These are phyloP conservation scores for Neuroscelio doddi DNA, from an alignment of 2,888 invertebrate species.

Conservation along the genomic window DNA sequence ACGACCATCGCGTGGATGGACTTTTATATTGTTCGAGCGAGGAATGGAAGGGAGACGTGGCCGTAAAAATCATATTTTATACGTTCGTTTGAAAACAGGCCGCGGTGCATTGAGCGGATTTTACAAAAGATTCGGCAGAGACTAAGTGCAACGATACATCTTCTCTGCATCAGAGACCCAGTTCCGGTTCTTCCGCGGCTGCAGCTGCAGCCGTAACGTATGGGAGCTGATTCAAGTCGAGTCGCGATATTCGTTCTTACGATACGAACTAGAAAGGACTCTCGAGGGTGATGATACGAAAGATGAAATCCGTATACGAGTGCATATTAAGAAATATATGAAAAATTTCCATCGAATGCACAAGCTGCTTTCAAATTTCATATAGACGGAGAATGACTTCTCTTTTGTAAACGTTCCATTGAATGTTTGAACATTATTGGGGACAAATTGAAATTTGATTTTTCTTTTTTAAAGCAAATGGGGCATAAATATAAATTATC, in stretches of 20 bases:
- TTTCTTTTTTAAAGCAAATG: too few relatives aligned
- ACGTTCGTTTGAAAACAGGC: conserved; percentile 25
- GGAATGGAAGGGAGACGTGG: conserved; percentile 5
- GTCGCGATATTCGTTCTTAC: conserved; percentile 18
- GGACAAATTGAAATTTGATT: too few relatives aligned
- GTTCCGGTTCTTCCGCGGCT: conserved; percentile 27
- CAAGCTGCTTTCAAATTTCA: conserved; percentile 12
- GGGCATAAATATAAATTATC: too few relatives aligned
- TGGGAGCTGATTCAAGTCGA: conserved; percentile 22
- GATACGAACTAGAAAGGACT: conserved; percentile 25
- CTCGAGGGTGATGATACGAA: conserved; percentile 9
- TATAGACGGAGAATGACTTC: neutral
- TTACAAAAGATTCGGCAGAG: conserved; percentile 46
- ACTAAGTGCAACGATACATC: conserved; percentile 55
- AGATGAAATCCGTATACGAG: conserved; percentile 21
- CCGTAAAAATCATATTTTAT: conserved; percentile 30
- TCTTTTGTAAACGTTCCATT: neutral
- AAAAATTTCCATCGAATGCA: conserved; percentile 5
- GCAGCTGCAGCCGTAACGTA: conserved; percentile 28
- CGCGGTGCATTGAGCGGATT: conserved; percentile 34
- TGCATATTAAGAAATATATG: conserved; percentile 19
- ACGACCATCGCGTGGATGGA: conserved; percentile 45
- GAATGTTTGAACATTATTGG: too few relatives aligned
- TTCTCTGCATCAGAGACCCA: conserved; percentile 34
- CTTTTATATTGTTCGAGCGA: conserved; percentile 1